phyloP scores from a whole-genome alignment of 2,113 vertebrate species.

The Rousettus leschenaultii region DNA sequence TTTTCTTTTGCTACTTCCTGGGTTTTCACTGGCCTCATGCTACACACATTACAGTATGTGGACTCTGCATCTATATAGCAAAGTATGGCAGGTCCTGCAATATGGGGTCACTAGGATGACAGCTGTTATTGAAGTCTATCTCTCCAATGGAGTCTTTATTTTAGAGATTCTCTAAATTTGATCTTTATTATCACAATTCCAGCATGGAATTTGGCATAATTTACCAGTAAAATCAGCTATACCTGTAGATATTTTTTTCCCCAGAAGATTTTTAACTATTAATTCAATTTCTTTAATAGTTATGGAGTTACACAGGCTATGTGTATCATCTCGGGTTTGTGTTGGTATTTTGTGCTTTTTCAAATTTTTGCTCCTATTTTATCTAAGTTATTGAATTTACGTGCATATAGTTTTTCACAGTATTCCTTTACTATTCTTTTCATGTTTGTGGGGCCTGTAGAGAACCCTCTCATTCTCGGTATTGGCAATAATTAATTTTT shows the following conservation, averaged over 20 bases:
- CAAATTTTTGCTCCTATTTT: background rate
- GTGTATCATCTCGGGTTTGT: background rate
- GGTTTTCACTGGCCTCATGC: background rate
- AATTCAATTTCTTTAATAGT: background rate
- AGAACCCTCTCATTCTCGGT: background rate
- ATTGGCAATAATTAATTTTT: background rate
- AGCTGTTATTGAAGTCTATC: background rate
- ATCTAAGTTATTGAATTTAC: background rate
- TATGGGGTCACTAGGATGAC: fast-evolving
- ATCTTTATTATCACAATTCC: background rate
- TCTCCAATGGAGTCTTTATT: background rate
- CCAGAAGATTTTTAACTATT: background rate
- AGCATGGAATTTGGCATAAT: background rate
- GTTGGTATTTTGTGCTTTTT: background rate
- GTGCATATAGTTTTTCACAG: background rate
- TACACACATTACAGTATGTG: fast-evolving
- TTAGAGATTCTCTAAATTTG: background rate
- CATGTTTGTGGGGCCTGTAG: background rate
- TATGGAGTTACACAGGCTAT: background rate
- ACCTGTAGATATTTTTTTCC: background rate
- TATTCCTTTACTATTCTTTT: background rate
- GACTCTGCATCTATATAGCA: background rate
- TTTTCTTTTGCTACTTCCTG: background rate
- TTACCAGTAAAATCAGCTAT: background rate
- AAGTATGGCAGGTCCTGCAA: fast-evolving